These are phyloP conservation scores for Geotrupes spiniger DNA, from an alignment of 2,888 invertebrate species.

Conservation along the genomic window DNA sequence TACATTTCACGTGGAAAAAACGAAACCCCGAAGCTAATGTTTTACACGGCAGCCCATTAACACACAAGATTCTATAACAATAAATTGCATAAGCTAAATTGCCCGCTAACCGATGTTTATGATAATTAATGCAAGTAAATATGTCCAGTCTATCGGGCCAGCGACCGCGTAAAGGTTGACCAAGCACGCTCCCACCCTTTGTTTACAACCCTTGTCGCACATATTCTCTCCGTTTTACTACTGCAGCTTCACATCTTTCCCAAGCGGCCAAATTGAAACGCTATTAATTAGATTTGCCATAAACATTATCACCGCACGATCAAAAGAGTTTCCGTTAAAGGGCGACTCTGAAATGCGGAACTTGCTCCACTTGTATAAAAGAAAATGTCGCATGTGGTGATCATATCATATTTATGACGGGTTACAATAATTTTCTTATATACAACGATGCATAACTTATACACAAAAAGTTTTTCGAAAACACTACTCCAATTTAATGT, in stretches of 20 bases:
- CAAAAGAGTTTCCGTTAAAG: slow-evolving; percentile 9
- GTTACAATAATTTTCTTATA: too few relatives aligned
- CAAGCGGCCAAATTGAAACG: not conserved
- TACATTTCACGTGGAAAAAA: too few relatives aligned
- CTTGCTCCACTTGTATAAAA: too few relatives aligned
- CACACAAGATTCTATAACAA: slow-evolving; percentile 3
- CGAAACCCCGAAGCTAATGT: too few relatives aligned
- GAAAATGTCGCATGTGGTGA: too few relatives aligned
- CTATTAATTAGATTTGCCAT: not conserved
- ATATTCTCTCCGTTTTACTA: slow-evolving; percentile 37
- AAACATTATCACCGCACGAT: not conserved
- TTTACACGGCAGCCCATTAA: too few relatives aligned
- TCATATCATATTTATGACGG: too few relatives aligned
- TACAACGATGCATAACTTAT: too few relatives aligned
- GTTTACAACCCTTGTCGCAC: slow-evolving; percentile 36
- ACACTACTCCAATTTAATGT: too few relatives aligned
- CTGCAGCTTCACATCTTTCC: slow-evolving; percentile 21
- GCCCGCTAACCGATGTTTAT: slow-evolving; percentile 25
- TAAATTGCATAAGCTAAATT: slow-evolving; percentile 7
- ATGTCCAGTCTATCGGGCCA: slow-evolving; percentile 24
- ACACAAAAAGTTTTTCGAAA: too few relatives aligned
- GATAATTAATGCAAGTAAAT: slow-evolving; percentile 30
- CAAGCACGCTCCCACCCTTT: slow-evolving; percentile 34
- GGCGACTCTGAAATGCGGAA: not conserved
- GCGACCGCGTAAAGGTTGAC: slow-evolving; percentile 37